These are phyloP conservation scores for Antheraea mylitta DNA, from an alignment of 1,140 invertebrate species.

Conservation along the genomic window DNA sequence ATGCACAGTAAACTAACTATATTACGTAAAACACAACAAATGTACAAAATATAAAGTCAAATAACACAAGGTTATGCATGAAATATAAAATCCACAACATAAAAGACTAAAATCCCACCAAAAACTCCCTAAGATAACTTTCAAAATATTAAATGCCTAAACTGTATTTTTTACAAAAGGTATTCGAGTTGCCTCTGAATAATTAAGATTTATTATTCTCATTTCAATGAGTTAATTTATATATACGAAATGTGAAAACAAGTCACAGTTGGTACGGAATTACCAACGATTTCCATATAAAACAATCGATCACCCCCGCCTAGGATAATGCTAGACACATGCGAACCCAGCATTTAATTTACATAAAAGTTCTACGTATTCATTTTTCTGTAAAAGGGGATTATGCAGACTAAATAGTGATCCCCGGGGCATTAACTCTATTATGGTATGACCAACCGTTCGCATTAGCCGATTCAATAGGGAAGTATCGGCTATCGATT, in stretches of 20 bases:
- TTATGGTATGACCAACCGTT: slow-evolving; percentile 43
- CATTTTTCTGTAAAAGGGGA: slow-evolving; percentile 72
- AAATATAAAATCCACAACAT: too few species aligned
- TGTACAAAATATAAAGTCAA: too few species aligned
- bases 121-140: too few species aligned
- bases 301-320: slow-evolving; percentile 33
- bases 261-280: slow-evolving; percentile 35
- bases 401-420: slow-evolving; percentile 67
- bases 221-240: too few species aligned
- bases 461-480: slow-evolving; percentile 36
- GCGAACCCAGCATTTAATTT: slow-evolving; percentile 66
- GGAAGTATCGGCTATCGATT: slow-evolving; percentile 19
- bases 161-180: too few species aligned
- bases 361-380: slow-evolving; percentile 64
- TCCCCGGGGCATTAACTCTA: slow-evolving; percentile 60
- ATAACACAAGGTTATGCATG: too few species aligned
- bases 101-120: too few species aligned
- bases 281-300: slow-evolving; percentile 4
- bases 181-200: too few species aligned
- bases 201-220: too few species aligned
- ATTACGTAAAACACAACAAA: too few species aligned
- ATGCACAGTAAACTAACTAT: too few species aligned
- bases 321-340: slow-evolving; percentile 41
- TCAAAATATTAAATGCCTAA: too few species aligned
- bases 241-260: neutral